Evolutionary conservation across 2,888 invertebrate species (phyloP).

Genomic region (Calliscelio sp.): DNA sequence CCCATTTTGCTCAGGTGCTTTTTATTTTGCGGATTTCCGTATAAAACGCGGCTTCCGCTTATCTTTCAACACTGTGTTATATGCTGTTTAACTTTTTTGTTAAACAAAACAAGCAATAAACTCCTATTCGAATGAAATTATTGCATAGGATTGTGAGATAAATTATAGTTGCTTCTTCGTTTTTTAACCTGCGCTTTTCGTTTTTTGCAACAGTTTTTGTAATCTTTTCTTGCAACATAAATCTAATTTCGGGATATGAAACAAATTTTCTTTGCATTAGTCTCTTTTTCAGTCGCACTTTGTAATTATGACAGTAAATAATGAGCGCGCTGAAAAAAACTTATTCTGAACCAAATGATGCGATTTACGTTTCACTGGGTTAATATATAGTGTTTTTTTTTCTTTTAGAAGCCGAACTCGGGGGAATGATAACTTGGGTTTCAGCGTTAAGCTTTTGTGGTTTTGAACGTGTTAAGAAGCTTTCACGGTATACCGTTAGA

Average conservation of each 20-base stretch:
- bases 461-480: conserved; percentile 58
- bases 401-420: conserved; percentile 16
- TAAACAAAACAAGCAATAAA: conserved; percentile 35
- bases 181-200: not conserved
- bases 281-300: too few species aligned
- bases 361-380: not conserved
- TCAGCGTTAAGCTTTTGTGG: conserved; percentile 47
- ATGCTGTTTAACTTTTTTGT: conserved; percentile 9
- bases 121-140: conserved; percentile 19
- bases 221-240: not conserved
- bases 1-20: too few species aligned
- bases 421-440: conserved; percentile 50
- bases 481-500: conserved; percentile 42
- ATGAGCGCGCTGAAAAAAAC: conserved; percentile 3
- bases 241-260: conserved; percentile 8
- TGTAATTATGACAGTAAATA: conserved; percentile 28
- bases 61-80: conserved; percentile 11
- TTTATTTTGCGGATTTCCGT: not conserved
- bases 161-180: not conserved
- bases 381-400: conserved; percentile 4
- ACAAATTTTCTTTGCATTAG: conserved; percentile 22
- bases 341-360: conserved; percentile 7
- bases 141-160: not conserved
- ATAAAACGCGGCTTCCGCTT: conserved; percentile 21
- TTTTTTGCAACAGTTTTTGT: too few species aligned